Evolutionary conservation across 1,140 invertebrate genomes (phyloP).

Genomic region (Camponotus pennsylvanicus): DNA sequence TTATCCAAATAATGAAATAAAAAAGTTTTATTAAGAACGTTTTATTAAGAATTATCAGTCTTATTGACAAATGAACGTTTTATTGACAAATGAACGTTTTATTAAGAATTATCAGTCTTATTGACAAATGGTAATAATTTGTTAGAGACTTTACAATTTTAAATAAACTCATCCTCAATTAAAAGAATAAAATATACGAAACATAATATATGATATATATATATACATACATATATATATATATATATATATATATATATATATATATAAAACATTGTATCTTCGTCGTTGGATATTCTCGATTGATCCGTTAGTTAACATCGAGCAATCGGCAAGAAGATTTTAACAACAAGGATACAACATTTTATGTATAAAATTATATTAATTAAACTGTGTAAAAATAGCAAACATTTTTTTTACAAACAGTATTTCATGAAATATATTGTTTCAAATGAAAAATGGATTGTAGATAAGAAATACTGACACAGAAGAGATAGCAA

Average conservation of each 20-base stretch:
- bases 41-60: too few relatives aligned
- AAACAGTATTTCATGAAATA: not conserved
- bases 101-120: too few relatives aligned
- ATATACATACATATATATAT: too few relatives aligned
- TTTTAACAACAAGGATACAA: too few relatives aligned
- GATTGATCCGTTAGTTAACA: too few relatives aligned
- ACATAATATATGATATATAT: not conserved
- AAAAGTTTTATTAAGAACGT: too few relatives aligned
- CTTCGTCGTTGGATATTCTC: too few relatives aligned
- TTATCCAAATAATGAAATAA: constrained; percentile 7
- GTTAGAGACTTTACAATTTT: not conserved
- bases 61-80: not conserved
- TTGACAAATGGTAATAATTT: not conserved
- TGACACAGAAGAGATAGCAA: not conserved
- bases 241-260: too few relatives aligned
- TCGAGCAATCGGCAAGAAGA: too few relatives aligned
- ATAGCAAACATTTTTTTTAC: not conserved
- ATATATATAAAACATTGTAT: too few relatives aligned
- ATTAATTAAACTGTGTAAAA: not conserved
- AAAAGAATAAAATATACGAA: not conserved
- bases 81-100: too few relatives aligned
- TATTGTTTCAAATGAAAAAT: not conserved
- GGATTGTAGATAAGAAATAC: not conserved
- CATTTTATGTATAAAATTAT: not conserved
- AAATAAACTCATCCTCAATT: not conserved